Conservation (phyloP, 2,888 invertebrate genomes). For the Pheosia gnoma region DNA sequence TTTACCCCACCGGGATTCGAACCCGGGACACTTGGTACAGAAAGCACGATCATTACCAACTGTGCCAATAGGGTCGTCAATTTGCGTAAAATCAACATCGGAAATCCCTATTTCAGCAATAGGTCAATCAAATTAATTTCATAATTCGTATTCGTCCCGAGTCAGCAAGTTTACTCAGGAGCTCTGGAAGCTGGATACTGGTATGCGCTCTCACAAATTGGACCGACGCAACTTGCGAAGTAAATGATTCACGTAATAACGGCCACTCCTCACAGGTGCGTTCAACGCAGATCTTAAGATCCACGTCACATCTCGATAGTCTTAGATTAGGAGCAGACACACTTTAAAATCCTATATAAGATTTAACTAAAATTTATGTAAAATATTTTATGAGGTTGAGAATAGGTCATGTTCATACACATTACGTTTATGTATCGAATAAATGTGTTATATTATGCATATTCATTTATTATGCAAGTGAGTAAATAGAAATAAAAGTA, state of each 20-base stretch:
- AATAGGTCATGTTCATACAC: too few species aligned
- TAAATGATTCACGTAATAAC: constrained; percentile 44
- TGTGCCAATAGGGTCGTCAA: constrained; percentile 4
- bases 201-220: constrained; percentile 58
- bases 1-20: too few species aligned
- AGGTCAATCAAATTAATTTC: constrained; percentile 62
- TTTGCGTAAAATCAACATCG: constrained; percentile 30
- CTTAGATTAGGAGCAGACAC: constrained; percentile 14
- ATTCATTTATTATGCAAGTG: too few species aligned
- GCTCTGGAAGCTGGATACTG: constrained; percentile 11
- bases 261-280: constrained; percentile 23
- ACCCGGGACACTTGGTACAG: too few species aligned
- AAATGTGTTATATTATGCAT: too few species aligned
- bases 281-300: constrained; percentile 10
- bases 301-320: constrained; percentile 13
- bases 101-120: constrained; percentile 28
- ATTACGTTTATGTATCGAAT: too few species aligned
- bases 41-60: too few species aligned
- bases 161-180: constrained; percentile 52
- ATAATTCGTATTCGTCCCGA: constrained; percentile 51
- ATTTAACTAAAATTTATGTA: too few species aligned
- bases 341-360: constrained; percentile 14
- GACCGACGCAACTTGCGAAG: constrained; percentile 51
- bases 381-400: too few species aligned
- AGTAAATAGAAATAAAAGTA: too few species aligned